phyloP scores from a whole-genome alignment of 2,888 invertebrate genomes.

The Epiblema foenella region DNA sequence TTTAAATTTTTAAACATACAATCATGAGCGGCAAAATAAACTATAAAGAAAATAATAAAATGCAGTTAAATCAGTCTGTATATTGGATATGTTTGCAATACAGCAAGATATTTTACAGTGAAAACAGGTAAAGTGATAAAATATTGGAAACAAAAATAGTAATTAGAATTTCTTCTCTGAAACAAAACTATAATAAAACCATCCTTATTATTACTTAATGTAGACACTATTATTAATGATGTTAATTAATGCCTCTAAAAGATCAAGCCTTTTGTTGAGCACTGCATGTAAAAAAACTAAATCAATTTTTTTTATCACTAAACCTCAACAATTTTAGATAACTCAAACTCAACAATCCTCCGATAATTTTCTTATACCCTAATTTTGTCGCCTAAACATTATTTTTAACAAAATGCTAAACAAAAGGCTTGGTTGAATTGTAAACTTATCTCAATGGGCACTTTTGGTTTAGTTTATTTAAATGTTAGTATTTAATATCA shows the following conservation, averaged over 20 bases:
- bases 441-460: constrained; percentile 86
- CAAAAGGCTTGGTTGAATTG: constrained; percentile 80
- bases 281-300: constrained; percentile 76
- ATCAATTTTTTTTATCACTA: constrained; percentile 71
- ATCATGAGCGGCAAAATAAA: too few relatives aligned
- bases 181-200: constrained; percentile 84
- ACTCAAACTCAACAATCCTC: constrained; percentile 81
- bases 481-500: constrained; percentile 82
- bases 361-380: constrained; percentile 80
- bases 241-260: constrained; percentile 83
- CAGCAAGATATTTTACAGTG: constrained; percentile 85
- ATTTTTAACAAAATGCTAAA: constrained; percentile 77
- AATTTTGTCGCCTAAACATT: constrained; percentile 84
- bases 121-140: constrained; percentile 84
- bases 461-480: constrained; percentile 83
- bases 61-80: constrained; percentile 83
- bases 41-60: constrained; percentile 66
- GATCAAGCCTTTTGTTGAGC: constrained; percentile 80
- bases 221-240: constrained; percentile 81
- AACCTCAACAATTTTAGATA: constrained; percentile 83
- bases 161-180: constrained; percentile 83
- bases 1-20: too few relatives aligned
- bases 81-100: constrained; percentile 86
- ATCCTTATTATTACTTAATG: constrained; percentile 82
- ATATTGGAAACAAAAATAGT: constrained; percentile 85